phyloP scores from a whole-genome alignment of 92 coral and sea anemone species.

The Desmophyllum pertusum region DNA sequence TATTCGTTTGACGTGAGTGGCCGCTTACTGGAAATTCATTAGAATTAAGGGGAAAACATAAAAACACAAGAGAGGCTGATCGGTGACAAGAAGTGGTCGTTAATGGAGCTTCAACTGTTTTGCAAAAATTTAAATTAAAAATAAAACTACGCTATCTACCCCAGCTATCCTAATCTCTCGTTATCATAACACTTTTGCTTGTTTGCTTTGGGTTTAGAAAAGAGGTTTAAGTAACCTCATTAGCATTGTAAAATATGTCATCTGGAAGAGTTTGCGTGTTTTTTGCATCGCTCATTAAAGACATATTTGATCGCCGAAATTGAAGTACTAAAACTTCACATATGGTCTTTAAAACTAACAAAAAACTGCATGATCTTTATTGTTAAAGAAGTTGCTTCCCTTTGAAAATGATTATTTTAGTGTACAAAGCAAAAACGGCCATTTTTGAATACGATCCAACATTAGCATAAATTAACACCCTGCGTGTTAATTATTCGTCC shows the following conservation, averaged over 20 bases:
- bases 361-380: too few species aligned
- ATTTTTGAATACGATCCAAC: background rate
- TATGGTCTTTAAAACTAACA: too few species aligned
- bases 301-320: too few species aligned
- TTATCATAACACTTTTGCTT: too few species aligned
- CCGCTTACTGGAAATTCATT: background rate
- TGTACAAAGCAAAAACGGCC: background rate
- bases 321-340: too few species aligned
- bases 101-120: background rate
- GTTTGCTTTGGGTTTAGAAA: background rate
- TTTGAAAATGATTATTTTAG: background rate
- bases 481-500: conserved; percentile 3
- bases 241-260: background rate
- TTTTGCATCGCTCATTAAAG: background rate
- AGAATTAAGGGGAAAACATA: background rate
- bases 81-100: background rate
- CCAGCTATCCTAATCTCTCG: too few species aligned
- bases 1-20: background rate
- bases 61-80: too few species aligned
- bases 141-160: background rate
- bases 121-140: background rate
- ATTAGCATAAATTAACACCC: conserved; percentile 5
- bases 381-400: too few species aligned
- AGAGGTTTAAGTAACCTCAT: background rate
- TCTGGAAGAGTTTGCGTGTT: background rate